Evolutionary conservation across 2,888 invertebrate species (phyloP).

Genomic region (Teleogryllus oceanicus): DNA sequence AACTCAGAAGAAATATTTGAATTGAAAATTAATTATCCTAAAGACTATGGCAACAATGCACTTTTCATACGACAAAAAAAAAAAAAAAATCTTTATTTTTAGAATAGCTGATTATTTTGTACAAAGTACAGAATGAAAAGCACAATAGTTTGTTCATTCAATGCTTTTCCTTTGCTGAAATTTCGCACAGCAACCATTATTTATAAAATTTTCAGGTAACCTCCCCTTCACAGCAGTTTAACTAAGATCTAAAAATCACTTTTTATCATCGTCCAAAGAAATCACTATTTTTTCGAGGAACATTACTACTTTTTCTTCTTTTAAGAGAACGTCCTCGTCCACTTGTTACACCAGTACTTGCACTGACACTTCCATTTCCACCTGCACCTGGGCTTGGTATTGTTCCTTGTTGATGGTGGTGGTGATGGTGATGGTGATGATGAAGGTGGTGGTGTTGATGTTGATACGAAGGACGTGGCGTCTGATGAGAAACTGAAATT

Average conservation of each 20-base stretch:
- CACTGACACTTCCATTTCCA: slow-evolving; percentile 2
- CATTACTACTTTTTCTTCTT: slow-evolving; percentile 25
- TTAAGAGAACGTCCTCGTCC: slow-evolving; percentile 22
- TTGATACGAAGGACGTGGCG: slow-evolving; percentile 19
- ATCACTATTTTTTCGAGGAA: slow-evolving; percentile 19
- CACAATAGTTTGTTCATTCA: background rate
- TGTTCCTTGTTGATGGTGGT: slow-evolving; percentile 3
- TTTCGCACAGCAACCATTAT: background rate
- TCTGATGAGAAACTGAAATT: slow-evolving; percentile 23
- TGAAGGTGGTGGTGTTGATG: slow-evolving; percentile 19
- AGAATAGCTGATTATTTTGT: background rate
- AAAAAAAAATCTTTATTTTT: background rate
- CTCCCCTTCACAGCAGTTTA: background rate
- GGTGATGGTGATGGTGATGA: background rate
- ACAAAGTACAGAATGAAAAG: background rate
- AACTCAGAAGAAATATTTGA: background rate
- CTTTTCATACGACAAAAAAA: background rate
- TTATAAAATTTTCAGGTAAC: background rate
- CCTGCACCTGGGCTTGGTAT: background rate
- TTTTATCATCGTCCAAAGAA: slow-evolving; percentile 20
- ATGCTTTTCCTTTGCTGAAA: background rate
- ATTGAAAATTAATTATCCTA: background rate
- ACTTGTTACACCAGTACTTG: background rate
- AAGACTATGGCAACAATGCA: background rate
- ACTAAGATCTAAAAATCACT: background rate